Conservation (phyloP, 2,797 vertebrate genomes). For the Pogonophryne albipinna region DNA sequence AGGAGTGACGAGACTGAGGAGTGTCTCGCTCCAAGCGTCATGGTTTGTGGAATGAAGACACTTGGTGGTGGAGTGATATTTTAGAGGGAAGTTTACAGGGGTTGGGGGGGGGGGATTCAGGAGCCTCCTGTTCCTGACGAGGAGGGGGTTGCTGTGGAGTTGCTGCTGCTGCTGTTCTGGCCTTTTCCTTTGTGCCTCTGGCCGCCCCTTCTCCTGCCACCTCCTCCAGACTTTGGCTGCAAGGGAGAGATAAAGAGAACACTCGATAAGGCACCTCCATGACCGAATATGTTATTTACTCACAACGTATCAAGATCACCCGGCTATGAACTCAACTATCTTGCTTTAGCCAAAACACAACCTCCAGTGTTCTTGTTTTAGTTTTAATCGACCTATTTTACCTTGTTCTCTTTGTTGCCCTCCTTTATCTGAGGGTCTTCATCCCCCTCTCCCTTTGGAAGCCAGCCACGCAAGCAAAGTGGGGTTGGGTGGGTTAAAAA, state of each 20-base stretch:
- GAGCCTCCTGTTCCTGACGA: constrained; percentile 77
- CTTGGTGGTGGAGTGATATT: constrained; percentile 60
- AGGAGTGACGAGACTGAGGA: constrained; percentile 47
- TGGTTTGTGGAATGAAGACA: constrained; percentile 69
- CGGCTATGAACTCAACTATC: not conserved
- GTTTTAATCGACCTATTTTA: constrained; percentile 62
- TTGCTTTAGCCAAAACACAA: not conserved
- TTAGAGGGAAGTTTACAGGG: constrained; percentile 15
- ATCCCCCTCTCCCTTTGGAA: constrained; percentile 83
- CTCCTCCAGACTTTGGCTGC: constrained; percentile 86
- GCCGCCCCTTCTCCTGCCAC: constrained; percentile 84
- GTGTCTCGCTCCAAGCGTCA: constrained; percentile 41
- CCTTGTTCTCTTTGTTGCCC: constrained; percentile 89
- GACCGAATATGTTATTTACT: not conserved
- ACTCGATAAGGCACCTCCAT: not conserved
- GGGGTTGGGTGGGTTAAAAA: constrained; percentile 44
- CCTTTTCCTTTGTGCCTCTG: constrained; percentile 87
- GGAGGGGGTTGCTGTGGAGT: constrained; percentile 68
- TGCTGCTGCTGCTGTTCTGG: constrained; percentile 76
- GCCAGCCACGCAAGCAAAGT: constrained; percentile 67
- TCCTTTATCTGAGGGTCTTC: constrained; percentile 86
- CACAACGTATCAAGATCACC: not conserved
- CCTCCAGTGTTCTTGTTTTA: not conserved
- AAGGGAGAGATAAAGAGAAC: constrained; percentile 15
- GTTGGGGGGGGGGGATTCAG: constrained; percentile 53